Evolutionary conservation across 2,888 invertebrate species (phyloP).

Genomic region (Synergus itoensis): DNA sequence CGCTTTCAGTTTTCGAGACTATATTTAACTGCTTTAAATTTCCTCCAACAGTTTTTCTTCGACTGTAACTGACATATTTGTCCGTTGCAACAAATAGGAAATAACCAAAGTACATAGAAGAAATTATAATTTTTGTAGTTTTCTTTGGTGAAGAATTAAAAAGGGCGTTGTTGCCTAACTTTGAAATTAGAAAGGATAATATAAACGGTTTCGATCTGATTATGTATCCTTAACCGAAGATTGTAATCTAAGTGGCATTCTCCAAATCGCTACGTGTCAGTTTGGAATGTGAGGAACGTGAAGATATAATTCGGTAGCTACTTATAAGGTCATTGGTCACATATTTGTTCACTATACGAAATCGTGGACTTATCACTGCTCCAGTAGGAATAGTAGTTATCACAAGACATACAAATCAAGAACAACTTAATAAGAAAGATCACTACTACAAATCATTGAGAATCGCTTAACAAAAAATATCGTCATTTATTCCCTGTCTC

Average conservation of each 20-base stretch:
- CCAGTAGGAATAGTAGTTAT: background rate
- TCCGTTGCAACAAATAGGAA: too few relatives aligned
- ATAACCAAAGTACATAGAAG: too few relatives aligned
- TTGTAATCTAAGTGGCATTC: background rate
- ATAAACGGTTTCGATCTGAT: background rate
- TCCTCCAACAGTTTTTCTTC: too few relatives aligned
- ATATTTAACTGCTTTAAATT: background rate
- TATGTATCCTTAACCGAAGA: background rate
- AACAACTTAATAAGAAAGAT: background rate
- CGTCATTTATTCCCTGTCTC: constrained; percentile 5
- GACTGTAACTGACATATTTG: too few relatives aligned
- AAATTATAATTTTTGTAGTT: background rate
- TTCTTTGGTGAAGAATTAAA: background rate
- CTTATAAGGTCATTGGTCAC: background rate
- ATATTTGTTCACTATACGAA: background rate
- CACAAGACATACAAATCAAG: background rate
- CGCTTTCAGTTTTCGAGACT: background rate
- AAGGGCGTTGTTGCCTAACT: too few relatives aligned
- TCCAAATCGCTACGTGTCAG: background rate
- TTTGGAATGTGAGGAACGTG: background rate
- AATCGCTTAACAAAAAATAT: constrained; percentile 29
- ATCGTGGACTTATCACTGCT: background rate
- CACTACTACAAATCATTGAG: constrained; percentile 20
- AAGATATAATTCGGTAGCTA: constrained; percentile 2
- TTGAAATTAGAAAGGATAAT: background rate